Base-by-base conservation (phyloP, 2,113 vertebrate genomes). In the Zingel zingel region DNA sequence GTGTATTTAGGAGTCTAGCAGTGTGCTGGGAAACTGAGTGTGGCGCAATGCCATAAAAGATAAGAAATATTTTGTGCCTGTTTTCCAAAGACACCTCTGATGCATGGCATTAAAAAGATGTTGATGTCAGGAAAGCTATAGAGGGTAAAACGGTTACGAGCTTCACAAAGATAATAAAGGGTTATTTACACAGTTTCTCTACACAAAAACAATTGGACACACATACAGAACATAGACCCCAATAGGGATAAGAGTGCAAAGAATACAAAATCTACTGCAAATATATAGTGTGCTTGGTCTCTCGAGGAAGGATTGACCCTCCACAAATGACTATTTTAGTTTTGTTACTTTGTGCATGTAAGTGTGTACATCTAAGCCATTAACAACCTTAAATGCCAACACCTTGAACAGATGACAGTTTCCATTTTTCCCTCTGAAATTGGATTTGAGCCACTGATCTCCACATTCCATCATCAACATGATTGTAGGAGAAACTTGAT, bases 401-500 rank as follows among this genome's bases (percentile, higher is more conserved):
- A 77, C 63, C 36, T 74, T 36, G 3, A 86, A 86, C 82, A 87
- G 86, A 93, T 93, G 92, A 94, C 87, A 92, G 93, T 91, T 95
- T 93, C 91, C 84, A 69, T 72, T 82, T 90, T 72, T 77, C 48
- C 81, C 21, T 71, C 87, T 94, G 90, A 93, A 95, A 92, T 61
- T 92, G 86, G 83, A 94, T 89, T 91, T 57, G 27, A 84, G 77
- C 58, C 77, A 74, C 61, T 53, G 87, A 93, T 90, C 65, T 89
- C 84, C 84, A 91, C 43, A 91, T 91, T 93, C 89, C 90, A 92
- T 86, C 64, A 68, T 74, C 30, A 81, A 51, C 61, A 45, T 19
- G 21, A 74, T 70, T 86, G 84, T 64, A 74, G 5, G 15, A 53
- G 75, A 81, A 27, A 70, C 51, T 56, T 39, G 8, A 54, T 61